Evolutionary conservation across 2,888 invertebrate genomes (phyloP), one percentile per base, ranked within the genome.

Genomic region (Hedychridium roseum): DNA sequence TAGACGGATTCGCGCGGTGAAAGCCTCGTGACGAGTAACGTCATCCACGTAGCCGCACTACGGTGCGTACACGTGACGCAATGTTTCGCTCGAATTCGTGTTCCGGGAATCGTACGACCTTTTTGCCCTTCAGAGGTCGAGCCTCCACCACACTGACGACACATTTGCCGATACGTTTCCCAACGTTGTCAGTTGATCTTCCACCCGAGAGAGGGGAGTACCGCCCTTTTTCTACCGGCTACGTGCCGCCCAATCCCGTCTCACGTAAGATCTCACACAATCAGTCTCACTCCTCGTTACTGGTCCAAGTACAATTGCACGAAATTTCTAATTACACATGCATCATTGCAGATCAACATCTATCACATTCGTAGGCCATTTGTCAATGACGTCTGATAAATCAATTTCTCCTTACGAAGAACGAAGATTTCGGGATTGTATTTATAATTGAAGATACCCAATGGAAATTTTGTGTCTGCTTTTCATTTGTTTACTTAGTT

Each of bases 101-200:
- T 16, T 12, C 9, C 32, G 32, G 14, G 21, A 52, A 44, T 41
- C 47, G 47, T 44, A 40, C 66, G 73, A 75, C 74, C 74, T 64
- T 62, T 69, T 67, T 59, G 73, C 59, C 76, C 76, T 76, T 74
- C 73, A 57, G 64, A 69, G 55, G 64, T 54, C 70, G 68, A 73
- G 66, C 66, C 69, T 66, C 68, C 68, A 57, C 50, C 45, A 50
- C 41, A 30, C 35, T 31, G 31, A 37, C 26, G 38, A 47, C 53
- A 23, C 65, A 43, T 64, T 62, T 64, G 52, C 59, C 61, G 60
- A 56, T 57, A 40, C 35, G 42, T 42, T 41, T 45, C 38, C 9
- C 5, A 9, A 23, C 36, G 43, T 40, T 45, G 45, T 38, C 50
- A 38, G 42, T 31, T 30, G 16, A 27, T 34, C 15, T 6, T 23